Base-by-base conservation (phyloP, 2,888 invertebrate species). In the Diabrotica balteata region DNA sequence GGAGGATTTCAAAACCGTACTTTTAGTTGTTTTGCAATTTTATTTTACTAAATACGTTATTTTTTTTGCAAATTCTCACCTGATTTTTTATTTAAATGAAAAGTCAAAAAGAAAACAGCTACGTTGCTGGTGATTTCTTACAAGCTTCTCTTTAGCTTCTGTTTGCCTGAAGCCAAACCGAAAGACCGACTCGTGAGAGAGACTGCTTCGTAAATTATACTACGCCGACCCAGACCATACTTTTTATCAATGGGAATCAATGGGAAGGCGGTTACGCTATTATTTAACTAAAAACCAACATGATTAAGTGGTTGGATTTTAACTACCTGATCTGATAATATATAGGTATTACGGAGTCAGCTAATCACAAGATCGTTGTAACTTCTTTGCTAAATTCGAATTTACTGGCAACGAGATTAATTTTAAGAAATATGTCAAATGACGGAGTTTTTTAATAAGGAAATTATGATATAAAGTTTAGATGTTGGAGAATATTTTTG, bases 241-340 rank as follows among this genome's bases (percentile, higher is more conserved):
- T 64, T 76, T 76, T 77, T 75, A 75, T 77, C 75, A 72, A 74
- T 76, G 68, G 69, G 53, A 62, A 66, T 63, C 73, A 9, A 57
- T 57, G 72, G 71, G 74, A 74, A 76, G 78, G 77, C 78, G 75
- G 75, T 72, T 51, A 72, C 74, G 70, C 73, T 74, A 78, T 78
- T 79, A 78, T 76, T 78, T 74, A 32, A 74, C 72, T 76, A 75
- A 75, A 77, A 77, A 77, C 73, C 76, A 77, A 77, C 76, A 77
- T 78, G 79, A 79, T 79, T 76, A 78, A 78, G 77, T 76, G 73
- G 76, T 74, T 75, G 75, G 71, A 74, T 76, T 75, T 72, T 66
- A 68, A 67, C 68, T 72, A 65, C 65, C 70, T 69, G 60, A 69
- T 65, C 62, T 52, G 61, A 67, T 67, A 45, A 44, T 43, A 57